A percentile compares a stretch with the other conserved stretches of the same genome.
These are phyloP conservation scores for Venturia canescens DNA, from an alignment of 1,140 invertebrate species.

Conservation along the genomic window DNA sequence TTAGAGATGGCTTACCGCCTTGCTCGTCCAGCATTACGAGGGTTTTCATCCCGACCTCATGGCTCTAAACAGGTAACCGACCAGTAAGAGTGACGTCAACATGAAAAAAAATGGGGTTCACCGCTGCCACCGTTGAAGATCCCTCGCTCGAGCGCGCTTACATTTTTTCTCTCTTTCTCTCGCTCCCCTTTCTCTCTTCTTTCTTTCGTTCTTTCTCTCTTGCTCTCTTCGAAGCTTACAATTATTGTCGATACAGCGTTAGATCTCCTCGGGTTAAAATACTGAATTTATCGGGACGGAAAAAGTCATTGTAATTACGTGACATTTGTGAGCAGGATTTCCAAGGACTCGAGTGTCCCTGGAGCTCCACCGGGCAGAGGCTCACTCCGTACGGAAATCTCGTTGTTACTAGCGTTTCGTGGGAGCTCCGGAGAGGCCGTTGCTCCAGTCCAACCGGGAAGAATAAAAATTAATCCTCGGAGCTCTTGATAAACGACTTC, in stretches of 20 bases:
- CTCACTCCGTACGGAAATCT: no score
- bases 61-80: constrained; percentile 87
- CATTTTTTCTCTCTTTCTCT: background rate
- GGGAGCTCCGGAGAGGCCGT: no score
- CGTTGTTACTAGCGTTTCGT: no score
- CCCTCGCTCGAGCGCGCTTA: constrained; percentile 54
- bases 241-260: background rate
- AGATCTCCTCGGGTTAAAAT: background rate
- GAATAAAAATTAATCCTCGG: no score
- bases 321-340: no score
- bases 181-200: no score
- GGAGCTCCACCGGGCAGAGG: no score
- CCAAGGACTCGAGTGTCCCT: no score
- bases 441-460: no score
- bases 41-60: constrained; percentile 95
- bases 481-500: no score
- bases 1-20: constrained; percentile 89
- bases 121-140: constrained; percentile 52
- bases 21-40: constrained; percentile 96
- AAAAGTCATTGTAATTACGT: no score
- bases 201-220: background rate
- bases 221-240: background rate
- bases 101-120: constrained; percentile 50
- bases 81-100: constrained; percentile 76
- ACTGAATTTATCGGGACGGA: no score